Conservation (phyloP, 2,113 vertebrate genomes). For the Rattus rattus region DNA sequence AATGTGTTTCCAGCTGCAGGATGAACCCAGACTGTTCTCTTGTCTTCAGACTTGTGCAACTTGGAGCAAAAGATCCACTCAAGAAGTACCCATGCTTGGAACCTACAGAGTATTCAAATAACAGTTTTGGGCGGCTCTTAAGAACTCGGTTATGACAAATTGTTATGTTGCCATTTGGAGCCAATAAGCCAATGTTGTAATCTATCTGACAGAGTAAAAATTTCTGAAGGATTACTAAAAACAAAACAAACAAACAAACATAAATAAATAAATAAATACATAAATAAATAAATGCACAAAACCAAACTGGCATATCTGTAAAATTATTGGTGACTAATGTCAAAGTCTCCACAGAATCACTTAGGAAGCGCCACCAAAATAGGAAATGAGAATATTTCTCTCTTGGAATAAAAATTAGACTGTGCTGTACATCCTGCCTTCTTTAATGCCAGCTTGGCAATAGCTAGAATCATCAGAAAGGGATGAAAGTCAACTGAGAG, state of each 20-base stretch:
- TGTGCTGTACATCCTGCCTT: background rate
- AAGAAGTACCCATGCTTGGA: background rate
- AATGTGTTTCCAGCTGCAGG: background rate
- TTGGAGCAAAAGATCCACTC: background rate
- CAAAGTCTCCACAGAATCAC: background rate
- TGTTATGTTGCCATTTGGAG: background rate
- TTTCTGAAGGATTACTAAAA: background rate
- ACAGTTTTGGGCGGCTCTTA: background rate
- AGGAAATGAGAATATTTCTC: slow-evolving; percentile 1
- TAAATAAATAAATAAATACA: too few species aligned
- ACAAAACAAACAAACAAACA: background rate
- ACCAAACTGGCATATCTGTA: background rate
- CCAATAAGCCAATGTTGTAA: background rate
- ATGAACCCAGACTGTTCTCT: background rate
- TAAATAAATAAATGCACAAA: too few species aligned
- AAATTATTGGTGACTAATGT: slow-evolving; percentile 13
- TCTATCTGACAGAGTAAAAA: background rate
- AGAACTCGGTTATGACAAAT: background rate
- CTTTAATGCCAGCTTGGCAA: background rate
- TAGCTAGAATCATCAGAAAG: background rate
- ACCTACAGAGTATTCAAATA: background rate
- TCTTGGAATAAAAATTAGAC: slow-evolving; percentile 37
- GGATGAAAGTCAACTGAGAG: background rate
- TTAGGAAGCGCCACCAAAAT: background rate
- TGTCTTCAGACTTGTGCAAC: background rate